Conservation (phyloP, 1,140 invertebrate genomes). For the Heliconius melpomene region DNA sequence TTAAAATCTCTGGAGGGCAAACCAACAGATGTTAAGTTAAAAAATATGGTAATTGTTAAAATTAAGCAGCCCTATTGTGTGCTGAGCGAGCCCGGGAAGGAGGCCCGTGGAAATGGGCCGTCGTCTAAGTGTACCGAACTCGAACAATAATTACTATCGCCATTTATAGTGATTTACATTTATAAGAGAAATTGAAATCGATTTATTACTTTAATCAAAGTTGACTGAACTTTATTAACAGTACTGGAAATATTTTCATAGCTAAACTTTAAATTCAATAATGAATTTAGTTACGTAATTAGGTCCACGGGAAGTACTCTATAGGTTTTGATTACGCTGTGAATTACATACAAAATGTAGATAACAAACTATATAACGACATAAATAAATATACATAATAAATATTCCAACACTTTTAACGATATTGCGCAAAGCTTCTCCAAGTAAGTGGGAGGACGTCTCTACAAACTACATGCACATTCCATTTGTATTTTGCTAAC, state of each 20-base stretch:
- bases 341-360: too few species aligned
- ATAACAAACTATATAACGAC: too few species aligned
- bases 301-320: too few species aligned
- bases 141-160: background rate
- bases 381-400: background rate
- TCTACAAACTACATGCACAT: conserved; percentile 22
- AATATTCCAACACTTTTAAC: background rate
- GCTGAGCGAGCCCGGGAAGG: conserved; percentile 20
- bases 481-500: conserved; percentile 28
- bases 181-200: background rate
- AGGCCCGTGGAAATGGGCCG: conserved; percentile 30
- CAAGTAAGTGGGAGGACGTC: background rate
- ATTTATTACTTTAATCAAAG: background rate
- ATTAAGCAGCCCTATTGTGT: conserved; percentile 33
- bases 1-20: conserved; percentile 34
- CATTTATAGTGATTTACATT: background rate
- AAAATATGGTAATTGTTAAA: conserved; percentile 40
- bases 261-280: too few species aligned
- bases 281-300: too few species aligned
- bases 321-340: too few species aligned
- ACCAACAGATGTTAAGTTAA: conserved; percentile 28
- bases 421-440: background rate
- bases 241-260: background rate
- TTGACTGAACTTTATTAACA: background rate
- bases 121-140: conserved; percentile 1